phyloP scores from a whole-genome alignment of 2,113 vertebrate genomes.

The Dasypus novemcinctus region DNA sequence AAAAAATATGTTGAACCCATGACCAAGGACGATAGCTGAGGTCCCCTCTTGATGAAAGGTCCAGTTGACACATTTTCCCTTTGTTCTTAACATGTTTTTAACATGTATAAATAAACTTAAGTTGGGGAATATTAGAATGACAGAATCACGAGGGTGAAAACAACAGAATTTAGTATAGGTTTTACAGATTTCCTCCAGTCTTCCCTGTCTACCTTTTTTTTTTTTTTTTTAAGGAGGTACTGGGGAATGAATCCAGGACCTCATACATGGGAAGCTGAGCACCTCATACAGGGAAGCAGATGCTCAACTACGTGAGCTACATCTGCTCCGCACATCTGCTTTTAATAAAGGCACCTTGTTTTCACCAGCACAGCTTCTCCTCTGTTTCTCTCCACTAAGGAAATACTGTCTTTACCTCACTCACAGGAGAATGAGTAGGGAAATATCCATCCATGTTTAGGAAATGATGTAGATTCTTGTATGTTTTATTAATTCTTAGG shows the following conservation, averaged over 20 bases:
- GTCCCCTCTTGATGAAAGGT: neutral
- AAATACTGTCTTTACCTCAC: neutral
- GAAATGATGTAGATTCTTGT: neutral
- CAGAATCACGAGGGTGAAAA: neutral
- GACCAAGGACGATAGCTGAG: neutral
- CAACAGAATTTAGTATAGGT: neutral
- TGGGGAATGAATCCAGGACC: too few species aligned
- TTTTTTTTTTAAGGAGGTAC: too few species aligned
- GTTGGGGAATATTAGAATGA: neutral
- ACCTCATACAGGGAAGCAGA: too few species aligned
- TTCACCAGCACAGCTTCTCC: neutral
- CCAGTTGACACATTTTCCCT: neutral
- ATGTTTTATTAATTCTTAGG: neutral
- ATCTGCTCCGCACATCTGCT: neutral
- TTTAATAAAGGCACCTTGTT: conserved; percentile 9
- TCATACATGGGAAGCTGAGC: too few species aligned
- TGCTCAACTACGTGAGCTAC: too few species aligned
- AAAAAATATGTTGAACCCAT: neutral
- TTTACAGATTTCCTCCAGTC: neutral
- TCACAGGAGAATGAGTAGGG: neutral
- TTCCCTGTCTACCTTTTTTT: neutral
- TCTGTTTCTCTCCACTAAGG: neutral
- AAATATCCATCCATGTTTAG: neutral
- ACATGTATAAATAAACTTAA: neutral
- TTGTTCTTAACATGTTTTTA: neutral